Conservation (phyloP, 2,797 vertebrate genomes). For the Acropternis orthonyx region DNA sequence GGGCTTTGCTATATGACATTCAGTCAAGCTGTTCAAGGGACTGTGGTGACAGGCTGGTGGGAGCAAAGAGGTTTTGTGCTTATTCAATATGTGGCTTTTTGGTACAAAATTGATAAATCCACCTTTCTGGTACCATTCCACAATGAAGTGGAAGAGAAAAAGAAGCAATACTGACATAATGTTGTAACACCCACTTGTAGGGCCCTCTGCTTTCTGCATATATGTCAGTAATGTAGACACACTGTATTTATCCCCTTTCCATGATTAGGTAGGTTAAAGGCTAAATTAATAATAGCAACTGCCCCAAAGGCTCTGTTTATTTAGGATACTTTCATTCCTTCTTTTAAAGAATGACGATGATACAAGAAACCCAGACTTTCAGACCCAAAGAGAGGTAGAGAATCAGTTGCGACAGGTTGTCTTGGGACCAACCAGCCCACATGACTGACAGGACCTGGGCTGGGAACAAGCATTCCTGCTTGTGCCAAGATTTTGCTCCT, state of each 20-base stretch:
- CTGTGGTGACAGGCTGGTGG: not conserved
- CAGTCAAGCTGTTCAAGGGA: not conserved
- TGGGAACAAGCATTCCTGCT: not conserved
- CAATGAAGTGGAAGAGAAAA: not conserved
- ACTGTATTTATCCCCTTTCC: not conserved
- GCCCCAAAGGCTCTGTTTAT: not conserved
- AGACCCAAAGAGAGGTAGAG: not conserved
- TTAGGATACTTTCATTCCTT: not conserved
- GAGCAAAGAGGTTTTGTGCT: not conserved
- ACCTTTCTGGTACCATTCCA: not conserved
- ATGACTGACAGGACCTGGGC: not conserved
- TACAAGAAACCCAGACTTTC: not conserved
- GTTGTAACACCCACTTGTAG: not conserved
- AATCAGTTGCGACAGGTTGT: not conserved
- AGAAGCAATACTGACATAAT: not conserved
- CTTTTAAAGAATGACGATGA: not conserved
- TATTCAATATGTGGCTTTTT: not conserved
- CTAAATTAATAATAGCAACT: not conserved
- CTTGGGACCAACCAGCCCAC: rapidly evolving
- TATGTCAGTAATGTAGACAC: not conserved
- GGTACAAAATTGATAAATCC: not conserved
- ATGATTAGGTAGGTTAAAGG: not conserved
- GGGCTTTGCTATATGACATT: not conserved
- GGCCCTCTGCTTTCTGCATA: not conserved
- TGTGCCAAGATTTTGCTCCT: not conserved